These are phyloP conservation scores for Bombus balteatus DNA, from an alignment of 1,140 invertebrate genomes.

Conservation along the genomic window DNA sequence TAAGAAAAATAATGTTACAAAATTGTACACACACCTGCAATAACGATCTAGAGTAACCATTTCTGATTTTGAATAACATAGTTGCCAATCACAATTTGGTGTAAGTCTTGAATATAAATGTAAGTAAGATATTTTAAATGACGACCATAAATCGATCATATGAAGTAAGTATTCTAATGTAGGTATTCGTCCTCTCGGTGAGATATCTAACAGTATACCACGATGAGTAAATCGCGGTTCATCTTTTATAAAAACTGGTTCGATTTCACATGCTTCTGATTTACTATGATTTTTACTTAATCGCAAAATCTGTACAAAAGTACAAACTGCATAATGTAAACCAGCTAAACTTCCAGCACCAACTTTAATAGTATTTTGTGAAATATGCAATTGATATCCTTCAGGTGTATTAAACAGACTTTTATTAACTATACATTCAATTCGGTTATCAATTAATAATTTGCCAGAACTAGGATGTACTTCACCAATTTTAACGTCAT, in stretches of 20 bases:
- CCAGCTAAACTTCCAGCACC: slow-evolving; percentile 84
- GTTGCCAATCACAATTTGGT: slow-evolving; percentile 82
- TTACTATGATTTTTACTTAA: slow-evolving; percentile 78
- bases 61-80: slow-evolving; percentile 84
- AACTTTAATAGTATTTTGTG: slow-evolving; percentile 84
- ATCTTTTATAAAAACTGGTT: slow-evolving; percentile 85
- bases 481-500: slow-evolving; percentile 82
- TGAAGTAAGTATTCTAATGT: slow-evolving; percentile 85
- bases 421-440: slow-evolving; percentile 82
- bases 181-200: slow-evolving; percentile 85
- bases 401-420: slow-evolving; percentile 80
- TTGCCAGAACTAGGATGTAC: slow-evolving; percentile 81
- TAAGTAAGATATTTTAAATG: slow-evolving; percentile 86
- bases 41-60: slow-evolving; percentile 86
- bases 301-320: slow-evolving; percentile 85
- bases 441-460: slow-evolving; percentile 75
- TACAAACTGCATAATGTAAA: slow-evolving; percentile 85
- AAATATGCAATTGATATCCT: slow-evolving; percentile 82
- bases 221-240: slow-evolving; percentile 85
- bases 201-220: slow-evolving; percentile 86
- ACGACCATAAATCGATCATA: slow-evolving; percentile 84
- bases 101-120: slow-evolving; percentile 84
- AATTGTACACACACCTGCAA: slow-evolving; percentile 83
- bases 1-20: slow-evolving; percentile 6
- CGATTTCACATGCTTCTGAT: slow-evolving; percentile 73